Evolutionary conservation across 2,888 invertebrate genomes (phyloP), one percentile per base, ranked within the genome.

Genomic region (Drosophila helvetica): DNA sequence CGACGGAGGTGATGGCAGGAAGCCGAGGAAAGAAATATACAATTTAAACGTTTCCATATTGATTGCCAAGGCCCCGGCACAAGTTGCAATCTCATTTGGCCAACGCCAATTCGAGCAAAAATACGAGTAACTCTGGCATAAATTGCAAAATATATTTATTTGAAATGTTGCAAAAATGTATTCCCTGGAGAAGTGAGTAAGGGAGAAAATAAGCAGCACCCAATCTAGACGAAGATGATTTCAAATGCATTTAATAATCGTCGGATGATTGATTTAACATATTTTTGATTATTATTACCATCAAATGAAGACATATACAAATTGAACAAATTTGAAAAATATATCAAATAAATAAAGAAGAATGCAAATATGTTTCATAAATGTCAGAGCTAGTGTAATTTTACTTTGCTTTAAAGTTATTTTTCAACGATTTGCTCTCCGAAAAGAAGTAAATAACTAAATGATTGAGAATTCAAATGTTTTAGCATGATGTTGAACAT

Each of bases 11-110:
- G 74, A 22, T 9, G 56, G 47, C 55, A 45, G 56, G 43, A 70
- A 56, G 38, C 38, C 38, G 38, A 38, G 15, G 6, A 38, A 38
- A 56, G 56, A 45, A 71, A 51, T 70, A 42, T 60, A 51, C 45
- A 54, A 61, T 55, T 69, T 69, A 63, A 72, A 57, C 63, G 72
- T 47, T 72, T 70, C 45, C 43, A 63, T 72, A 72, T 63, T 56
- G 62, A 72, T 63, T 57, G 46, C 27, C 48, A 57, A 38, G 63
- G 52, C 63, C 38, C 38, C 27, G 33, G 5, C 18, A 45, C 47
- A 19, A 50, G 52, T 22, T 50, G 61, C 72, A 86, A 77, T 80
- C 75, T 57, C 67, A 77, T 67, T 77, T 83, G n/a, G 27, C 47
- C 61, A 22, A 30, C 47, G 38, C 43, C n/a, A 43, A 38, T 12